Percentiles rank a stretch among this genome's conserved stretches.
Conservation (phyloP, 2,113 vertebrate genomes). For the Echinops telfairi region DNA sequence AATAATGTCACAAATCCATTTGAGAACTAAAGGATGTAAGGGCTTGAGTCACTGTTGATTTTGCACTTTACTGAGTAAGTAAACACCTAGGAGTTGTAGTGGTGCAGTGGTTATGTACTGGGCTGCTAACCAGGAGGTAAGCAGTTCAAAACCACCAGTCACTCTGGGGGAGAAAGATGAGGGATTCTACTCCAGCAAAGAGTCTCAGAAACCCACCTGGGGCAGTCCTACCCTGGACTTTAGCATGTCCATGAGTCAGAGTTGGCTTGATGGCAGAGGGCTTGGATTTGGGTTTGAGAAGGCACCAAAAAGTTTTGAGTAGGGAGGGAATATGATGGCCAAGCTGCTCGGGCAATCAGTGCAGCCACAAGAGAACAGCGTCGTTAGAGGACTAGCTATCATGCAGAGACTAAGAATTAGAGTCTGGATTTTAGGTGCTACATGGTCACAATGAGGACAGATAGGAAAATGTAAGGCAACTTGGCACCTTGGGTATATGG, state of each 20-base stretch:
- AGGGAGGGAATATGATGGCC: neutral
- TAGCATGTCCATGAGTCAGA: too few species aligned
- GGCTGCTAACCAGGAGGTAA: too few species aligned
- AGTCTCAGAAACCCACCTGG: too few species aligned
- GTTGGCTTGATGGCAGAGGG: too few species aligned
- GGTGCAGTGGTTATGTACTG: too few species aligned
- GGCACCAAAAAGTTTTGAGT: neutral
- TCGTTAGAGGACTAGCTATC: neutral
- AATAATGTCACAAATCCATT: neutral
- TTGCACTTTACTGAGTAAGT: neutral
- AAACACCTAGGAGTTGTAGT: too few species aligned
- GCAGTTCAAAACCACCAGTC: too few species aligned
- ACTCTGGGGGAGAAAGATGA: too few species aligned
- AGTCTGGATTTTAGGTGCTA: neutral
- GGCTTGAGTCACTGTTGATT: neutral
- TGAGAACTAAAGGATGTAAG: neutral
- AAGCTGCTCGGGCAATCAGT: neutral
- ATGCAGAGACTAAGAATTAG: neutral
- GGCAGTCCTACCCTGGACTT: too few species aligned
- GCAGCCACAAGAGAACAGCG: neutral
- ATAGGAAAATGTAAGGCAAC: neutral
- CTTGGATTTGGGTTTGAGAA: neutral
- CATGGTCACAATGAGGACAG: neutral
- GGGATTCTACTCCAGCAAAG: too few species aligned
- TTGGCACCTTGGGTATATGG: neutral